phyloP scores from a whole-genome alignment of 2,797 vertebrate species.

The Sebastes vulpes region DNA sequence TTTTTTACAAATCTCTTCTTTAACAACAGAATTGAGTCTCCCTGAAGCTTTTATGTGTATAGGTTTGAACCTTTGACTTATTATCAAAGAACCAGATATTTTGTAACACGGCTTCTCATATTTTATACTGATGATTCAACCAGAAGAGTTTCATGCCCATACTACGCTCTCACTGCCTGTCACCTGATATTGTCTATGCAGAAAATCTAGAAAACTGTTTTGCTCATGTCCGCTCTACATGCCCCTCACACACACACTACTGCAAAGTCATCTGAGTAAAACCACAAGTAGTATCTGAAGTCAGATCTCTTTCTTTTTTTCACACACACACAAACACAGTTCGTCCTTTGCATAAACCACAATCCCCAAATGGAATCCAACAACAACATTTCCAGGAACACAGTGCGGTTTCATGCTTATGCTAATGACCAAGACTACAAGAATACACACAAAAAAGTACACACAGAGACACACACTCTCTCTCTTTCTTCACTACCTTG shows the following conservation, averaged over 20 bases:
- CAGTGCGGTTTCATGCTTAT: conserved; percentile 65
- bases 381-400: conserved; percentile 68
- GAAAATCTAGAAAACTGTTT: not conserved
- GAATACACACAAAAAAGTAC: not conserved
- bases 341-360: conserved; percentile 41
- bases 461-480: not conserved
- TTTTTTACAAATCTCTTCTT: too few species aligned
- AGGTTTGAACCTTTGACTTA: not conserved
- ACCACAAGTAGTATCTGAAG: not conserved
- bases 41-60: not conserved
- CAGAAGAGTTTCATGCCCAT: not conserved
- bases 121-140: not conserved
- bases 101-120: not conserved
- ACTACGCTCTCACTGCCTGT: not conserved
- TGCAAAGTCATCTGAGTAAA: not conserved
- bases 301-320: not conserved
- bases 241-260: too few species aligned
- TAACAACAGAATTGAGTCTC: too few species aligned
- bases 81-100: not conserved
- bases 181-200: not conserved
- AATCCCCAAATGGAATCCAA: conserved; percentile 55
- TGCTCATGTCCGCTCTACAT: too few species aligned
- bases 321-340: conserved; percentile 7
- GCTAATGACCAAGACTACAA: conserved; percentile 47
- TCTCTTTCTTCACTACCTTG: conserved; percentile 82